Evolutionary conservation across 1,140 invertebrate genomes (phyloP).

Genomic region (Bombus breviceps): DNA sequence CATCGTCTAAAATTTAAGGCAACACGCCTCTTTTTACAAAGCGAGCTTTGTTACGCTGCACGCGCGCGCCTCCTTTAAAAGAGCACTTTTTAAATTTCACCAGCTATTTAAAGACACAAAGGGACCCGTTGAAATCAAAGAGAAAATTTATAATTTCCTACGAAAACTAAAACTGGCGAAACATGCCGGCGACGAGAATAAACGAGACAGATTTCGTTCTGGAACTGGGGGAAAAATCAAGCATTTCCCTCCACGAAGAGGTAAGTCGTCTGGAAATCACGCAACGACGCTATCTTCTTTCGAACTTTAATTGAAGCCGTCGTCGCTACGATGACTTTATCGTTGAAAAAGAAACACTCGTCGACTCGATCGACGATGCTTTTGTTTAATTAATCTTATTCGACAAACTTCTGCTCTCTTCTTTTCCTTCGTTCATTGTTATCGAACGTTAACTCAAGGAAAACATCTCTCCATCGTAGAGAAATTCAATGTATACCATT

Average conservation of each 20-base stretch:
- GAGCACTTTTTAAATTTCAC: not conserved
- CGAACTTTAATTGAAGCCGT: constrained; percentile 19
- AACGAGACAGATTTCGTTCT: not conserved
- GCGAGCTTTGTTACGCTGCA: not conserved
- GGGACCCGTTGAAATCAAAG: not conserved
- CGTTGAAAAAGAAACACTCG: no score
- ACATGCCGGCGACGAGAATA: not conserved
- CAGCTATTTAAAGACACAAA: not conserved
- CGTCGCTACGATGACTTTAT: not conserved
- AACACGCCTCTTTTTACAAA: not conserved
- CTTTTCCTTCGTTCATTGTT: not conserved
- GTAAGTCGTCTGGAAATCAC: not conserved
- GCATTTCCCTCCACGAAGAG: not conserved
- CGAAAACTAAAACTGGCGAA: not conserved
- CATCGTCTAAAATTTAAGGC: not conserved
- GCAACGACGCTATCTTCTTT: not conserved
- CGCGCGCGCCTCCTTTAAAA: not conserved
- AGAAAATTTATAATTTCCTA: not conserved
- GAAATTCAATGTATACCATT: not conserved
- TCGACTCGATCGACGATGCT: no score
- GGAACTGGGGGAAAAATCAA: not conserved
- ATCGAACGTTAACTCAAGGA: not conserved
- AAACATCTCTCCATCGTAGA: not conserved
- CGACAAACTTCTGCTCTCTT: not conserved
- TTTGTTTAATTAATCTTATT: not conserved